These are phyloP conservation scores for Pristionchus fissidentatus DNA, from an alignment of 2,888 invertebrate genomes.

Conservation along the genomic window DNA sequence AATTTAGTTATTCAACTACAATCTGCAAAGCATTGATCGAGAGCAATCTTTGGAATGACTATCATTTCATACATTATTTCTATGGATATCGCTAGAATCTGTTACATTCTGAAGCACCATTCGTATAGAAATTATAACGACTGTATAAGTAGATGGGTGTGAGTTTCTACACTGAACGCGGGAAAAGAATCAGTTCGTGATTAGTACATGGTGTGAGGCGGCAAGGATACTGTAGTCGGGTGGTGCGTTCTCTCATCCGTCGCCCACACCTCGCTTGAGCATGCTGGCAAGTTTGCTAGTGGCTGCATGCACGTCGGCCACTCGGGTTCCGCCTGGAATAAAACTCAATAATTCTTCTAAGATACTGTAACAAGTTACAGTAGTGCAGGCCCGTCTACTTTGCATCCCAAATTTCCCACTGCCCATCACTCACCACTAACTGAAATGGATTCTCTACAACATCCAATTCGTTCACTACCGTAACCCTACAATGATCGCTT, in stretches of 20 bases:
- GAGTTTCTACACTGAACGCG: background rate
- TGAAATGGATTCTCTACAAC: no score
- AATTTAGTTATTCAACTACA: background rate
- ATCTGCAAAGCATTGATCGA: background rate
- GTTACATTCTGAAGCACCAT: constrained; percentile 19
- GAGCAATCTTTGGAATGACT: background rate
- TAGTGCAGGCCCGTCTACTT: no score
- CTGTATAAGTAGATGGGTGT: background rate
- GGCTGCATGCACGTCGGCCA: constrained; percentile 41
- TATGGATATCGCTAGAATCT: constrained; percentile 39
- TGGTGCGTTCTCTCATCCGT: constrained; percentile 18
- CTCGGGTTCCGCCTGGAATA: constrained; percentile 27
- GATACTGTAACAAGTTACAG: no score
- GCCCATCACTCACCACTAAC: no score
- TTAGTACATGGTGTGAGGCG: background rate
- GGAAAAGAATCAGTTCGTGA: constrained; percentile 17
- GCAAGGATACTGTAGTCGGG: background rate
- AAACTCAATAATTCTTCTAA: background rate
- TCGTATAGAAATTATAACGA: background rate
- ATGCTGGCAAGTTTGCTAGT: constrained; percentile 38
- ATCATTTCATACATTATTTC: background rate
- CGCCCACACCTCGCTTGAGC: constrained; percentile 33
- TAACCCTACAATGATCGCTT: no score
- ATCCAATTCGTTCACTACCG: no score
- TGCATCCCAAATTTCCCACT: no score